phyloP scores from a whole-genome alignment of 2,888 invertebrate genomes.

The Allolobophora icterica region DNA sequence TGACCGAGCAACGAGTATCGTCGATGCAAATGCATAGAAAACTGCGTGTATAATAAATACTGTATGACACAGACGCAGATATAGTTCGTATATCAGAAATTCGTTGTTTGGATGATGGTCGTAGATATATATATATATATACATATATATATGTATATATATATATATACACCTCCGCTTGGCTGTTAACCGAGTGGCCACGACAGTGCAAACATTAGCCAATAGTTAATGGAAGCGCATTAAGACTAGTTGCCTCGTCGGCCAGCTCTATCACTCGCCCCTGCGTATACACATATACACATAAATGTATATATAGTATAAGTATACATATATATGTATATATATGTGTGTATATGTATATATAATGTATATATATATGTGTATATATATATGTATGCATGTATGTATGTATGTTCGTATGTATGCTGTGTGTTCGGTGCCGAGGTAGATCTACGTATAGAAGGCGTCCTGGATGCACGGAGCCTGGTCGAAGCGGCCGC shows the following conservation, averaged over 20 bases:
- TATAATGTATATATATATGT: background rate
- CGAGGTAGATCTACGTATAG: background rate
- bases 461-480: background rate
- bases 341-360: background rate
- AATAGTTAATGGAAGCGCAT: conserved; percentile 8
- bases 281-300: background rate
- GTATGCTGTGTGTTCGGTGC: background rate
- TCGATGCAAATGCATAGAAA: background rate
- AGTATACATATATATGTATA: background rate
- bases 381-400: background rate
- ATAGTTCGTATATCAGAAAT: background rate
- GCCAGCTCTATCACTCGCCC: background rate
- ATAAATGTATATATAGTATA: background rate
- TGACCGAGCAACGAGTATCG: background rate
- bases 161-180: background rate
- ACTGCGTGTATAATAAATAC: background rate
- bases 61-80: background rate
- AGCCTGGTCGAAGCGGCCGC: background rate
- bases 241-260: background rate
- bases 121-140: background rate
- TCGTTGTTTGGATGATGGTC: background rate
- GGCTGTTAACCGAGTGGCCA: background rate
- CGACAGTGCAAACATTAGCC: background rate
- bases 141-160: too few relatives aligned
- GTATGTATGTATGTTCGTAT: background rate